A percentile compares a stretch with the other conserved stretches of the same genome.
These are phyloP conservation scores for Drosophila falleni DNA, from an alignment of 2,888 invertebrate species.

Conservation along the genomic window DNA sequence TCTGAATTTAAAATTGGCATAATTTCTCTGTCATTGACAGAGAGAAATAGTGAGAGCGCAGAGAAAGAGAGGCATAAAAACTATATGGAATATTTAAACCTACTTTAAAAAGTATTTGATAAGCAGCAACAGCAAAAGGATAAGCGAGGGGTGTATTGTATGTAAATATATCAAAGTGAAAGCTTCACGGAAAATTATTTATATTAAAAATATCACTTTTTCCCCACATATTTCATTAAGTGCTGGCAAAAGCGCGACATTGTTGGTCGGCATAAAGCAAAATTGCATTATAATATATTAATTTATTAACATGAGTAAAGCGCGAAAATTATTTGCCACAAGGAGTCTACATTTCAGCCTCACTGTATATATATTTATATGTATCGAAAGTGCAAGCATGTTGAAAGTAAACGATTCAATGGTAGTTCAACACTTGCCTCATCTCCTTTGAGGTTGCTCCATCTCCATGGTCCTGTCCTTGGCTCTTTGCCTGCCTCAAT, in stretches of 20 bases:
- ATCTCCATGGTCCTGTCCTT: conserved; percentile 28
- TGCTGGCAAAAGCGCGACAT: conserved; percentile 32
- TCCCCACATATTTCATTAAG: conserved; percentile 44
- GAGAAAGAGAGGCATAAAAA: conserved; percentile 16
- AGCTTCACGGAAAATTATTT: conserved; percentile 60
- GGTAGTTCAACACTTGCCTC: conserved; percentile 29
- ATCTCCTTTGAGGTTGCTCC: conserved; percentile 4
- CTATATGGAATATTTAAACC: conserved; percentile 49
- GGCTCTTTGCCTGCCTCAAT: conserved; percentile 44
- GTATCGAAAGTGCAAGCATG: conserved; percentile 52
- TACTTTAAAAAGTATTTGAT: conserved; percentile 49
- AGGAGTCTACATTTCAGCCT: neutral
- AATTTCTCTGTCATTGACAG: conserved; percentile 26
- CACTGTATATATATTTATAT: conserved; percentile 1
- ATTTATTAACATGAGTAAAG: conserved; percentile 63
- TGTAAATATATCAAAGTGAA: conserved; percentile 43
- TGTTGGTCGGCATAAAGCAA: conserved; percentile 31
- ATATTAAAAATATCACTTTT: conserved; percentile 72
- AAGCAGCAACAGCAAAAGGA: conserved; percentile 3
- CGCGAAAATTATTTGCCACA: conserved; percentile 58
- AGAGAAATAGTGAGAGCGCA: conserved; percentile 2
- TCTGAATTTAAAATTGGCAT: conserved; percentile 28
- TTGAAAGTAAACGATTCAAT: conserved; percentile 67
- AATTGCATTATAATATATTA: conserved; percentile 71
- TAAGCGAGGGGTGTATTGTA: neutral